phyloP scores from a whole-genome alignment of 53 echinoderm and acorn worm genomes.

The Echinometra lucunter region DNA sequence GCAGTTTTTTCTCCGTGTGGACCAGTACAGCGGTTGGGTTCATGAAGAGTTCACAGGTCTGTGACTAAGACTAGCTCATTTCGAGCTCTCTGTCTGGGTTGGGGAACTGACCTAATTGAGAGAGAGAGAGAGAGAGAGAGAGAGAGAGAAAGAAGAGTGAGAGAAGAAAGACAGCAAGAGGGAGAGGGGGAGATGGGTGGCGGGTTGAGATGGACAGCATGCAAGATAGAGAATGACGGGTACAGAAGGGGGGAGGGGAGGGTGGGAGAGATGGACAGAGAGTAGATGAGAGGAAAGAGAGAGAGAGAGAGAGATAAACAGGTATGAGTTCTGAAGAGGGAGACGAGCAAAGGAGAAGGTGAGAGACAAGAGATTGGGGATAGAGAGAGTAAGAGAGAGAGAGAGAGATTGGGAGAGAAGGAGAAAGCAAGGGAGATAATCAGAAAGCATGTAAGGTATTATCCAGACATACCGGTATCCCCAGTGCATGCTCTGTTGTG shows the following conservation, averaged over 20 bases:
- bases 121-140: constrained; percentile 26
- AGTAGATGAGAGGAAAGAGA: neutral
- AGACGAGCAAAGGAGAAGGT: too few species aligned
- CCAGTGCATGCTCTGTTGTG: neutral
- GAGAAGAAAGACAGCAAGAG: neutral
- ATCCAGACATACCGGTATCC: neutral
- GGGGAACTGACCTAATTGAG: constrained; percentile 3
- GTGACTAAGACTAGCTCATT: constrained; percentile 26
- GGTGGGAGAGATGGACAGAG: neutral
- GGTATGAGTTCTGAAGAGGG: too few species aligned
- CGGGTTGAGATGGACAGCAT: neutral
- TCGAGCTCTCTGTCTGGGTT: constrained; percentile 40
- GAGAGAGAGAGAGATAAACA: neutral
- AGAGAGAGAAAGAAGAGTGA: neutral
- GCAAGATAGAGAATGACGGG: too few species aligned
- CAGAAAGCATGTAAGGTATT: neutral
- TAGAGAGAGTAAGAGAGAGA: neutral
- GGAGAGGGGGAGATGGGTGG: neutral
- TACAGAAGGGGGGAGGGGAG: neutral
- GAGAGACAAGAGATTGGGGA: neutral
- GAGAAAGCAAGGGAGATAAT: neutral
- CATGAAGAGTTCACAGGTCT: constrained; percentile 52
- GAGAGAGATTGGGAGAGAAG: neutral
- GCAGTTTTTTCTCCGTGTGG: neutral
- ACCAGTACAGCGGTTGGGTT: neutral